Conservation (phyloP, 1,140 invertebrate species). For the Drosophila cardini region DNA sequence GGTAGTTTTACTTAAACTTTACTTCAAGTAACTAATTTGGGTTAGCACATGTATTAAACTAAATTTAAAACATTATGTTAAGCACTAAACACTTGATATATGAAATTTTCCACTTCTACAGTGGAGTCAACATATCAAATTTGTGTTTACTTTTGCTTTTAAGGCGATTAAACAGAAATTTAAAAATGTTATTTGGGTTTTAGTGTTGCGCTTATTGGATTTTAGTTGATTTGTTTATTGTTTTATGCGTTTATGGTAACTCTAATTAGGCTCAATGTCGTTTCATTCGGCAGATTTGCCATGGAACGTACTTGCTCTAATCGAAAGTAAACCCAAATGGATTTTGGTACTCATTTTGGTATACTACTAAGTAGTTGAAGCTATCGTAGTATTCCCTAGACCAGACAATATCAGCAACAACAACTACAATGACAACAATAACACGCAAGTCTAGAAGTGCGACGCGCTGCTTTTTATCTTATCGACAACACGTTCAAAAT, state of each 20-base stretch:
- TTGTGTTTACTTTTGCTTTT: background rate
- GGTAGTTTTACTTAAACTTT: no score
- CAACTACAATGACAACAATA: slow-evolving; percentile 10
- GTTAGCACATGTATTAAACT: no score
- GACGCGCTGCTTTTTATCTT: slow-evolving; percentile 46
- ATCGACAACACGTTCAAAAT: slow-evolving; percentile 43
- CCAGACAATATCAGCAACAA: slow-evolving; percentile 10
- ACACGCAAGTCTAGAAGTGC: slow-evolving; percentile 29
- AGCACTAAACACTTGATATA: no score
- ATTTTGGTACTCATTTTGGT: background rate
- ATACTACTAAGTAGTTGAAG: background rate
- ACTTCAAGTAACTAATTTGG: no score
- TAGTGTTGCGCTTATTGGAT: slow-evolving; percentile 17
- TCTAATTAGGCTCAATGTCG: slow-evolving; percentile 20
- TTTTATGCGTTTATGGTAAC: slow-evolving; percentile 11
- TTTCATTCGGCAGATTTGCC: slow-evolving; percentile 9
- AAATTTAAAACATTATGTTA: no score
- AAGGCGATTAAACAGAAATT: slow-evolving; percentile 13
- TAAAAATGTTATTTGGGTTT: slow-evolving; percentile 10
- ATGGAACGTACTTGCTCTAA: background rate
- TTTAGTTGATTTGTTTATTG: slow-evolving; percentile 25
- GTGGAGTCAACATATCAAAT: background rate
- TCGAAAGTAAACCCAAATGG: slow-evolving; percentile 7
- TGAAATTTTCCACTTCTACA: no score
- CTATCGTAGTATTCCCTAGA: slow-evolving; percentile 16